Evolutionary conservation across 2,797 vertebrate genomes (phyloP).

Genomic region (Ibycter americanus): DNA sequence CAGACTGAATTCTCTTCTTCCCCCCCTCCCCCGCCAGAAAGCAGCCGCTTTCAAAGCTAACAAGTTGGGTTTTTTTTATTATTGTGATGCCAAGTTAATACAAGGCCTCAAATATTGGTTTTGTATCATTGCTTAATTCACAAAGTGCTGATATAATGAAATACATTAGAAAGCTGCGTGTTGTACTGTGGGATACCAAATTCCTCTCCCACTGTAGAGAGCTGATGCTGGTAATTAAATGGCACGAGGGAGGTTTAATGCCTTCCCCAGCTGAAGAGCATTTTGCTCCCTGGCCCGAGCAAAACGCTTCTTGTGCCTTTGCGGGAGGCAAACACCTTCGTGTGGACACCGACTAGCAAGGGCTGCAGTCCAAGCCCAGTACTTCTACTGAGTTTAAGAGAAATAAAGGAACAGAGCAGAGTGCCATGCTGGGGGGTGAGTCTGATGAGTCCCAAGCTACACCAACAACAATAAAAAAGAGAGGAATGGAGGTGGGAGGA

Average conservation of each 20-base stretch:
- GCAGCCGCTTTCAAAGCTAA: constrained; percentile 20
- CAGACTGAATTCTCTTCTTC: not conserved
- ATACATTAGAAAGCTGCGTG: fast-evolving
- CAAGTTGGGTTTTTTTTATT: not conserved
- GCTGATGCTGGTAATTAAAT: not conserved
- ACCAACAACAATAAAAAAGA: not conserved
- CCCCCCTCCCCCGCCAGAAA: not conserved
- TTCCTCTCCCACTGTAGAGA: not conserved
- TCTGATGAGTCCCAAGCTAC: not conserved
- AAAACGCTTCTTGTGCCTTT: not conserved
- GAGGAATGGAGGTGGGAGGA: not conserved
- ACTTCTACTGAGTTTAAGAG: not conserved
- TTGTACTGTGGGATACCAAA: not conserved
- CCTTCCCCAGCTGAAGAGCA: not conserved
- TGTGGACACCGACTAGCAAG: not conserved
- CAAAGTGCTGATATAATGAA: not conserved
- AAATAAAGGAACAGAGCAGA: not conserved
- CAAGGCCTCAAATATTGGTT: not conserved
- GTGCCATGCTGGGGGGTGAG: not conserved
- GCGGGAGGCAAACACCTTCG: not conserved
- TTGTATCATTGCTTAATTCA: not conserved
- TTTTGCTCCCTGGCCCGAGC: not conserved
- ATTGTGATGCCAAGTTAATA: constrained; percentile 22
- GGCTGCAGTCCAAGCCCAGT: not conserved
- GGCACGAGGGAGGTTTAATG: not conserved